A percentile compares a stretch with the other conserved stretches of the same genome.
phyloP scores from a whole-genome alignment of 1,140 invertebrate species.

The Calephelis virginiensis region DNA sequence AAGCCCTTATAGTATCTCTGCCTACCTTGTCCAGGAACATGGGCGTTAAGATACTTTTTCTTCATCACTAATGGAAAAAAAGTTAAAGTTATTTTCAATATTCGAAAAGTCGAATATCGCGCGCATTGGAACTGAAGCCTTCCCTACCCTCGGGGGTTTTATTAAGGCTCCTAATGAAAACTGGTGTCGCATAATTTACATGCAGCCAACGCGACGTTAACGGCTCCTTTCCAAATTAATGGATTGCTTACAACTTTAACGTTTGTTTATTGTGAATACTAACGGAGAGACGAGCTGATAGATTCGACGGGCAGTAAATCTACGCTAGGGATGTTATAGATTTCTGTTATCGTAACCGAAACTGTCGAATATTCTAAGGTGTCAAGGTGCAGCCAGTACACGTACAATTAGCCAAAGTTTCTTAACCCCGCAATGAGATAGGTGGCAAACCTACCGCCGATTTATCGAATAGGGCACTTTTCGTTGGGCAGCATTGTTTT shows the following conservation, averaged over 20 bases:
- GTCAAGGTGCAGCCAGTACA: too few species aligned
- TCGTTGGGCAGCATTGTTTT: too few species aligned
- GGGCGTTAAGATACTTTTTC: too few species aligned
- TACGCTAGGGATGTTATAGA: background rate
- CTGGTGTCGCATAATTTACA: constrained; percentile 33
- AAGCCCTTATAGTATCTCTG: too few species aligned
- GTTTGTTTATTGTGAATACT: constrained; percentile 26
- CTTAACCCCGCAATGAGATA: too few species aligned
- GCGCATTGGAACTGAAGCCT: background rate
- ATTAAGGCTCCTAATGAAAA: constrained; percentile 37
- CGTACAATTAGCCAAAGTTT: too few species aligned
- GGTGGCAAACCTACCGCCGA: too few species aligned
- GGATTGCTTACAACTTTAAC: constrained; percentile 25
- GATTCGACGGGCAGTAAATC: constrained; percentile 8
- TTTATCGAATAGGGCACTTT: too few species aligned
- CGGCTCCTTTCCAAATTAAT: constrained; percentile 29
- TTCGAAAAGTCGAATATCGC: constrained; percentile 4
- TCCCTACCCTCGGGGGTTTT: constrained; percentile 25
- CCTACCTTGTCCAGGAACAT: too few species aligned
- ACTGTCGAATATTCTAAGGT: too few species aligned
- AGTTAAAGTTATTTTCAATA: background rate
- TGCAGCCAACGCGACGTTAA: constrained; percentile 20
- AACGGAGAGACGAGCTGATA: background rate
- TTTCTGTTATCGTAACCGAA: too few species aligned
- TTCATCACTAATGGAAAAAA: too few species aligned